Percentiles rank a stretch among this genome's conserved stretches.
Evolutionary conservation across 2,888 invertebrate species (phyloP).

Genomic region (Tetranychus truncatus): DNA sequence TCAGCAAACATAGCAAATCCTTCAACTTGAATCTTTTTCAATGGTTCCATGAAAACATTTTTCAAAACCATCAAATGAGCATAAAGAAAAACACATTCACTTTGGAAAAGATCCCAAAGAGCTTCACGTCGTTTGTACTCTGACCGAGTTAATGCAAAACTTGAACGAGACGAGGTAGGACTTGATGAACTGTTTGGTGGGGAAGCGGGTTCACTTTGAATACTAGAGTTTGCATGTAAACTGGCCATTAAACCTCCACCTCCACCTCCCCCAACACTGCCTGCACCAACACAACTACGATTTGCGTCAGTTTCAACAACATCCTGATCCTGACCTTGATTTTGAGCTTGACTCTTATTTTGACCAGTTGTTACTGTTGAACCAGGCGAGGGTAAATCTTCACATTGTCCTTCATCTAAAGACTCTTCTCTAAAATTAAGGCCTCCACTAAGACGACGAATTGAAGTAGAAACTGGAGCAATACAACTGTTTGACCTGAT

Average conservation of each 20-base stretch:
- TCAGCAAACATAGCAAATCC: constrained; percentile 45
- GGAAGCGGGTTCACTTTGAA: constrained; percentile 8
- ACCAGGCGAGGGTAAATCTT: not conserved
- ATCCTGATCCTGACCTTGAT: no score
- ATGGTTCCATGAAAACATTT: constrained; percentile 45
- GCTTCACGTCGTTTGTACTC: constrained; percentile 38
- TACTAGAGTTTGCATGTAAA: not conserved
- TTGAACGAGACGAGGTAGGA: constrained; percentile 20
- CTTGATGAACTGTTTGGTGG: constrained; percentile 10
- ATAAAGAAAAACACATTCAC: constrained; percentile 43
- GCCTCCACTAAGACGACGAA: constrained; percentile 14
- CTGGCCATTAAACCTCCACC: not conserved
- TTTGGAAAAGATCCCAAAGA: constrained; percentile 45
- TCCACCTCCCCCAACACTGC: not conserved
- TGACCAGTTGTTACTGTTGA: not conserved
- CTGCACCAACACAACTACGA: not conserved
- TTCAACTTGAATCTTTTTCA: constrained; percentile 46
- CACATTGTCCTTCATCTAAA: not conserved
- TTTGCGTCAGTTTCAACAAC: not conserved
- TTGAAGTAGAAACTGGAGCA: constrained; percentile 10
- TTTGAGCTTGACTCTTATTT: no score
- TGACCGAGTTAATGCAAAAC: constrained; percentile 24
- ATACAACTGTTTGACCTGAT: constrained; percentile 16
- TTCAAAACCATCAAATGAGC: constrained; percentile 45
- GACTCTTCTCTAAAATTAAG: constrained; percentile 13